Conservation (phyloP, 2,888 invertebrate species). For the Hyposoter didymator region DNA sequence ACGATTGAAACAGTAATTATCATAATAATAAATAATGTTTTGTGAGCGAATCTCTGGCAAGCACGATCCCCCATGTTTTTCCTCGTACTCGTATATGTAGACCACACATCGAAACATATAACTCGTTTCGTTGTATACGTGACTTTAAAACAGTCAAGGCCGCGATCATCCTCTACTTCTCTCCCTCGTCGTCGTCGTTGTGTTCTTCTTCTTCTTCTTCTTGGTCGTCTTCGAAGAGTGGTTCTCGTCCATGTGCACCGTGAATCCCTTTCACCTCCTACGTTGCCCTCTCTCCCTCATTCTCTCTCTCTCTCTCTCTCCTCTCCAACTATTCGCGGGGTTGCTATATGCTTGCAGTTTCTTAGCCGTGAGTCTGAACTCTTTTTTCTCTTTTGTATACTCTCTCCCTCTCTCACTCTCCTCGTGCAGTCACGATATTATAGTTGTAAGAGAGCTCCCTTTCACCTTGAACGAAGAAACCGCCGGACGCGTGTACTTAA, state of each 20-base stretch:
- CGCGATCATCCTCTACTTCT: constrained; percentile 64
- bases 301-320: background rate
- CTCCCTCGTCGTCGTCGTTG: constrained; percentile 60
- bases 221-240: constrained; percentile 47
- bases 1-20: background rate
- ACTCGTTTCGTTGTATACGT: constrained; percentile 63
- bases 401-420: constrained; percentile 19
- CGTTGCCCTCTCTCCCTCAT: constrained; percentile 13
- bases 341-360: constrained; percentile 27
- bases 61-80: constrained; percentile 21
- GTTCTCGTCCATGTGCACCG: constrained; percentile 31
- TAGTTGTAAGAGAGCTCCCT: constrained; percentile 57
- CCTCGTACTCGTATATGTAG: constrained; percentile 17
- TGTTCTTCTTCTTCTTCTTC: constrained; percentile 49
- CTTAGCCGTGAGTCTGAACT: constrained; percentile 38
- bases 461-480: constrained; percentile 62
- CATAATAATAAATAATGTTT: constrained; percentile 34
- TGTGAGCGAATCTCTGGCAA: constrained; percentile 21
- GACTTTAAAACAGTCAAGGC: constrained; percentile 67
- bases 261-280: constrained; percentile 67
- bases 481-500: constrained; percentile 45
- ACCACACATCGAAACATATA: constrained; percentile 42
- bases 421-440: constrained; percentile 54
- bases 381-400: constrained; percentile 13
- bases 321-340: constrained; percentile 31